Evolutionary conservation across 2,888 invertebrate species (phyloP).

Genomic region (Cryptops parisi): DNA sequence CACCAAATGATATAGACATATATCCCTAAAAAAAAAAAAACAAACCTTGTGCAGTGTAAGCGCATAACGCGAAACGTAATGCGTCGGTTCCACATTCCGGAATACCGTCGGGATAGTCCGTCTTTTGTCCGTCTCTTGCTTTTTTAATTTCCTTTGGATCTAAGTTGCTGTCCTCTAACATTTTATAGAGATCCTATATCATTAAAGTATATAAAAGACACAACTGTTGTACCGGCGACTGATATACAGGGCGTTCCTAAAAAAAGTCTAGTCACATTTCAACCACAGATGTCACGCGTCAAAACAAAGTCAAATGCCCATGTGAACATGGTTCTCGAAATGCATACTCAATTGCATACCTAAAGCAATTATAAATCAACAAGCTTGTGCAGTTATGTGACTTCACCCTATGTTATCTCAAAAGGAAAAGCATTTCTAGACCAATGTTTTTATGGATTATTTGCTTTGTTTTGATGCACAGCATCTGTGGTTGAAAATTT

Average conservation of each 20-base stretch:
- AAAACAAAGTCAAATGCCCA: too few relatives aligned
- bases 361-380: not conserved
- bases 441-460: too few relatives aligned
- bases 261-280: too few relatives aligned
- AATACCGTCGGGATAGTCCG: constrained; percentile 66
- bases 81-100: constrained; percentile 96
- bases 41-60: constrained; percentile 62
- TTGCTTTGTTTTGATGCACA: too few relatives aligned
- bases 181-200: constrained; percentile 48
- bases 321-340: too few relatives aligned
- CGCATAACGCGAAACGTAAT: constrained; percentile 75
- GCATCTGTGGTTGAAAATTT: too few relatives aligned
- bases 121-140: constrained; percentile 49
- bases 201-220: not conserved
- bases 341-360: not conserved
- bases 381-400: not conserved
- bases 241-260: too few relatives aligned
- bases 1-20: too few relatives aligned
- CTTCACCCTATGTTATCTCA: too few relatives aligned
- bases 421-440: too few relatives aligned
- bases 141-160: constrained; percentile 66
- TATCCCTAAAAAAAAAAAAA: not conserved
- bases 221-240: too few relatives aligned
- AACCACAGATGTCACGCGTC: too few relatives aligned
- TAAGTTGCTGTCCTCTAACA: constrained; percentile 61